Conservation (phyloP, 2,888 invertebrate species). For the Drosophila macrothrix region DNA sequence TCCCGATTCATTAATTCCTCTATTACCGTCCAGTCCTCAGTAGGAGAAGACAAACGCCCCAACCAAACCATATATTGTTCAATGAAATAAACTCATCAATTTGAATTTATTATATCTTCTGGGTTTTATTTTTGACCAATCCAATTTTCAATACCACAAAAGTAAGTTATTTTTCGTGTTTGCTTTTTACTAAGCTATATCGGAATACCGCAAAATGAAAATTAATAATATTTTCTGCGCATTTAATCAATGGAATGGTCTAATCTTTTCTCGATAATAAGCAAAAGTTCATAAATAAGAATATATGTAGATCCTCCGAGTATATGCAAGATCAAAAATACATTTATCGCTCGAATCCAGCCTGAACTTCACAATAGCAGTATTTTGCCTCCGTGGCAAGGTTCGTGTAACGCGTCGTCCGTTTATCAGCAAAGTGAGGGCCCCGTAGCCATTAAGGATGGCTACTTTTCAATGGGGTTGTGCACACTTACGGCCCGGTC, state of each 20-base stretch:
- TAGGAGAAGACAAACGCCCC: background rate
- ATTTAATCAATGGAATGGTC: no score
- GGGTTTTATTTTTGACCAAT: background rate
- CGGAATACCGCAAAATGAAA: background rate
- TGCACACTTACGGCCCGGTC: background rate
- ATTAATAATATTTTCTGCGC: background rate
- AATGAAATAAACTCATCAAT: background rate
- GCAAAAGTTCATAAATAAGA: background rate
- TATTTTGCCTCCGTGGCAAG: background rate
- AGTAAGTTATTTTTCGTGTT: background rate
- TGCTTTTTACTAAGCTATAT: background rate
- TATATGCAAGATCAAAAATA: background rate
- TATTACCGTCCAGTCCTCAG: background rate
- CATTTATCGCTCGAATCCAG: background rate
- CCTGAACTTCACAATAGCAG: background rate
- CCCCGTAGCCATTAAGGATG: background rate
- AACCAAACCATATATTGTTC: background rate
- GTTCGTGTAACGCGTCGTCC: constrained; percentile 28
- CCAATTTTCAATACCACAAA: background rate
- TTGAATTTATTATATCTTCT: background rate
- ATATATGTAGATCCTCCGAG: background rate
- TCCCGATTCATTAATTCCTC: background rate
- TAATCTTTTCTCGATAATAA: background rate
- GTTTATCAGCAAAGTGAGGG: constrained; percentile 32
- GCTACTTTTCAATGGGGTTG: background rate